Percentiles rank a stretch among this genome's conserved stretches.
phyloP scores from a whole-genome alignment of 2,888 invertebrate species.

The Agrochola circellaris region DNA sequence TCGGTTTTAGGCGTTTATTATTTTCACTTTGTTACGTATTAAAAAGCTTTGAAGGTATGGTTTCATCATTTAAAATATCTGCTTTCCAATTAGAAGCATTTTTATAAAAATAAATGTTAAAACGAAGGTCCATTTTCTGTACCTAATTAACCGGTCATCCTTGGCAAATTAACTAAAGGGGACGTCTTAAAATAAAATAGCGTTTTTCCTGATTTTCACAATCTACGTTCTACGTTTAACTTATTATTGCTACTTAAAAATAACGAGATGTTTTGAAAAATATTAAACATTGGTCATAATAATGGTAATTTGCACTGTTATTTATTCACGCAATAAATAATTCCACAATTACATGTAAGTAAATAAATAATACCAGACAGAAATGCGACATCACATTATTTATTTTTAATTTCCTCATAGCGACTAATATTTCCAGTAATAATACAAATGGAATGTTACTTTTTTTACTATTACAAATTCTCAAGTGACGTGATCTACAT shows the following conservation, averaged over 20 bases:
- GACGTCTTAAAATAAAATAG: slow-evolving; percentile 24
- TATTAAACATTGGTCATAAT: not conserved
- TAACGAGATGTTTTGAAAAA: not conserved
- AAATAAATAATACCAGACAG: slow-evolving; percentile 16
- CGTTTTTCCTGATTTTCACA: not conserved
- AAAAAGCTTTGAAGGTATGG: not conserved
- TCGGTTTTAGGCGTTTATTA: slow-evolving; percentile 22
- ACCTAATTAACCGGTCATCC: slow-evolving; percentile 1
- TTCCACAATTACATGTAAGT: slow-evolving; percentile 26
- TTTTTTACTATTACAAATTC: slow-evolving; percentile 12
- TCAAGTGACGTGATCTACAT: slow-evolving; percentile 6
- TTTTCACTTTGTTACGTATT: slow-evolving; percentile 21
- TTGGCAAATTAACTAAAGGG: not conserved
- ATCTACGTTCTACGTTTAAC: not conserved
- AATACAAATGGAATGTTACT: slow-evolving; percentile 4
- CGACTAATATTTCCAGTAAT: slow-evolving; percentile 14
- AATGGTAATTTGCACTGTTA: slow-evolving; percentile 2
- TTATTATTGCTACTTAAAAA: not conserved
- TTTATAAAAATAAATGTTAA: not conserved
- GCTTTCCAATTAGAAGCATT: not conserved
- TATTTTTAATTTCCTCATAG: slow-evolving; percentile 41
- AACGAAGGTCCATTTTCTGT: not conserved
- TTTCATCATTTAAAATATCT: not conserved
- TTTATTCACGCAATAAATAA: slow-evolving; percentile 29
- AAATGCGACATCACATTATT: slow-evolving; percentile 29